phyloP scores from a whole-genome alignment of 2,888 invertebrate species.

The Lithodes maja region DNA sequence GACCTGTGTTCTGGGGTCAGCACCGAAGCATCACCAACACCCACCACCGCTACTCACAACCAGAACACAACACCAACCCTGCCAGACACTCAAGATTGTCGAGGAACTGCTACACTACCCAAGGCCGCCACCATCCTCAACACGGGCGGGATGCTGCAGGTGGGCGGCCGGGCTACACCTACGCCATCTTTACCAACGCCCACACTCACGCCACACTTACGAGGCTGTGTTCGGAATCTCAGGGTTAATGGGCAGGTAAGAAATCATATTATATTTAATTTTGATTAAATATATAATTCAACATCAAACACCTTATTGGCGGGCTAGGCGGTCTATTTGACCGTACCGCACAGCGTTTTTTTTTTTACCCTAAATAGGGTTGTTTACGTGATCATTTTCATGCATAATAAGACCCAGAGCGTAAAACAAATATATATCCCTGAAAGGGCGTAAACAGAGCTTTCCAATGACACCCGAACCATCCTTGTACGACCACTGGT shows the following conservation, averaged over 20 bases:
- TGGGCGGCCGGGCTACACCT: constrained; percentile 20
- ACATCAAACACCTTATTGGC: neutral
- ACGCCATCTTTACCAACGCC: neutral
- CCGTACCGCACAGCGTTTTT: too few relatives aligned
- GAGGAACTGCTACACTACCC: constrained; percentile 16
- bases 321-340: too few relatives aligned
- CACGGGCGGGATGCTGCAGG: constrained; percentile 32
- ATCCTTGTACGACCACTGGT: too few relatives aligned
- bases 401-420: too few relatives aligned
- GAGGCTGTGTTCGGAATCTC: constrained; percentile 43
- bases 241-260: constrained; percentile 41
- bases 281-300: neutral
- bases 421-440: too few relatives aligned
- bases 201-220: neutral
- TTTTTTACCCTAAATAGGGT: too few relatives aligned
- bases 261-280: neutral
- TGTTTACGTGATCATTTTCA: too few relatives aligned
- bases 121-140: constrained; percentile 28
- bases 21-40: constrained; percentile 26
- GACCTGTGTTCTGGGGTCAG: constrained; percentile 50
- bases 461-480: too few relatives aligned
- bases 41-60: neutral
- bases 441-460: too few relatives aligned
- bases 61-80: neutral
- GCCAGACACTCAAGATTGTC: constrained; percentile 18